Conservation (phyloP, 2,888 invertebrate species). For the Volucella inflata region DNA sequence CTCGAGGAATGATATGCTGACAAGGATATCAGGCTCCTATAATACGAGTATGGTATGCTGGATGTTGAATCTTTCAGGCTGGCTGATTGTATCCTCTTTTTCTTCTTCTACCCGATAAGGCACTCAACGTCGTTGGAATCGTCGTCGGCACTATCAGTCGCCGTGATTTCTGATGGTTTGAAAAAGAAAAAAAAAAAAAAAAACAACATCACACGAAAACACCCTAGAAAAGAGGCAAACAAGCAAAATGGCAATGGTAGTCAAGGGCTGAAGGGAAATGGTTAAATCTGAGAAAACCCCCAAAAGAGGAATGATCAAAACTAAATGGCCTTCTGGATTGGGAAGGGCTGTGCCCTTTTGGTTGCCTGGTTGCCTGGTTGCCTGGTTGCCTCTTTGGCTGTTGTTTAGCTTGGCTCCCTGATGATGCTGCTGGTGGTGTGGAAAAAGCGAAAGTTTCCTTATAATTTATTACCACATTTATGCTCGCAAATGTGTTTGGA, state of each 20-base stretch:
- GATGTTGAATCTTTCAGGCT: not conserved
- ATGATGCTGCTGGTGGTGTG: slow-evolving; percentile 26
- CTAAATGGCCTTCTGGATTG: slow-evolving; percentile 64
- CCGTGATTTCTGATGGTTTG: slow-evolving; percentile 67
- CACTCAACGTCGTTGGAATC: slow-evolving; percentile 46
- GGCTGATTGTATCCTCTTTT: slow-evolving; percentile 32
- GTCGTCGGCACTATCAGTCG: slow-evolving; percentile 72
- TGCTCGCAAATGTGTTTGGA: slow-evolving; percentile 74
- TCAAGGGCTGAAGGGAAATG: slow-evolving; percentile 31
- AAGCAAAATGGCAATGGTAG: slow-evolving; percentile 26
- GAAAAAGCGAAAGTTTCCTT: slow-evolving; percentile 67
- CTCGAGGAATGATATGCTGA: slow-evolving; percentile 70
- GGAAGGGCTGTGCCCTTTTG: too few relatives aligned
- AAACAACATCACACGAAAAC: not conserved
- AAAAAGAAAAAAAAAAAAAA: not conserved
- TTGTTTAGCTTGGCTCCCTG: too few relatives aligned
- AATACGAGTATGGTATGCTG: too few relatives aligned
- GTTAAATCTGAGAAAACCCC: slow-evolving; percentile 41
- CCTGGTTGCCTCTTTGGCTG: slow-evolving; percentile 9
- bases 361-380: slow-evolving; percentile 14
- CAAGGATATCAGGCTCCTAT: slow-evolving; percentile 43
- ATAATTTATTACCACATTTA: slow-evolving; percentile 75
- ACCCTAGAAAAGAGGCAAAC: not conserved
- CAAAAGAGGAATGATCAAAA: slow-evolving; percentile 71
- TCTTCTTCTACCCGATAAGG: slow-evolving; percentile 53